These are phyloP conservation scores for Notothenia coriiceps DNA, from an alignment of 2,113 vertebrate species.

Conservation along the genomic window DNA sequence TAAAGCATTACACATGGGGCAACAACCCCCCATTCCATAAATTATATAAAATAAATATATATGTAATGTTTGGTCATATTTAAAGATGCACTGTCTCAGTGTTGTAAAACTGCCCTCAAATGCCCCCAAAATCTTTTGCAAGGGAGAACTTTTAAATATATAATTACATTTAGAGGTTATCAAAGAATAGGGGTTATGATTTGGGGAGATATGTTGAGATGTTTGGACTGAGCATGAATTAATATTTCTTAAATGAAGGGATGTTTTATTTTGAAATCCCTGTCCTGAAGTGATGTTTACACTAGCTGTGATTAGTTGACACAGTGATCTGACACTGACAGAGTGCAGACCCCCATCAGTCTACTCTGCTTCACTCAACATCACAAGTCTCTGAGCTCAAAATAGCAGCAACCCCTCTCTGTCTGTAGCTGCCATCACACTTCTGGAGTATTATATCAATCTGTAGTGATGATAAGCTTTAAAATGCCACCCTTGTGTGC, in stretches of 20 bases:
- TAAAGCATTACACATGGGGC: too few relatives aligned
- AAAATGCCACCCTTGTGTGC: not conserved
- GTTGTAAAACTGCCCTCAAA: not conserved
- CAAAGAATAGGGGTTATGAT: not conserved
- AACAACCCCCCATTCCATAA: too few relatives aligned
- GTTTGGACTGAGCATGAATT: not conserved
- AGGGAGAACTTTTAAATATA: not conserved
- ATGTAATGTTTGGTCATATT: not conserved
- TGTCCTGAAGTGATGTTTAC: not conserved
- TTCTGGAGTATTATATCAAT: conserved; percentile 36
- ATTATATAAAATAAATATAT: too few relatives aligned
- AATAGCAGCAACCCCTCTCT: conserved; percentile 66
- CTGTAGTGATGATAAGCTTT: conserved; percentile 28
- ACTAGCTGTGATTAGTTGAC: conserved; percentile 21
- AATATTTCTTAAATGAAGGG: not conserved
- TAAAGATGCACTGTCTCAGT: not conserved
- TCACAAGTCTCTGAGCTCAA: conserved; percentile 65
- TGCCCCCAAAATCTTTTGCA: not conserved
- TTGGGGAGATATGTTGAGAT: not conserved
- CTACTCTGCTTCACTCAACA: conserved; percentile 58
- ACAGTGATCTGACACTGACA: conserved; percentile 79
- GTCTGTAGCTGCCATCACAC: conserved; percentile 52
- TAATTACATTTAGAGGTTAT: not conserved
- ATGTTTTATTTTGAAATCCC: conserved; percentile 67
- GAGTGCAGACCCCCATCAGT: conserved; percentile 76